Base-by-base conservation (phyloP, 2,888 invertebrate genomes). In the Philereme vetulata region DNA sequence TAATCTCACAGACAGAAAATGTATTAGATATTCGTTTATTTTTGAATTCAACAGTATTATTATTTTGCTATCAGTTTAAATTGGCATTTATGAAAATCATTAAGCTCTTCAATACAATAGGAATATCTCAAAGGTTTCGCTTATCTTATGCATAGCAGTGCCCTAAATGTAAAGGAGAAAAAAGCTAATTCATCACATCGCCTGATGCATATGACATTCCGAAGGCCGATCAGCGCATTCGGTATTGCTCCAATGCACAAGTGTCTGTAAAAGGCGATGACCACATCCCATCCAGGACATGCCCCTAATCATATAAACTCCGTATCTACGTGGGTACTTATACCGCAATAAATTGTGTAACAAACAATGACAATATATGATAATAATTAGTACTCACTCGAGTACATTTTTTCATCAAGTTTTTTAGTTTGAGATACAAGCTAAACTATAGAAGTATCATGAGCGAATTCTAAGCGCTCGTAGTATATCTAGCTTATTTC, bases 201-300 rank as follows among this genome's bases (percentile, higher is more conserved):
- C 54, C 62, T 55, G 57, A 54, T 61, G 53, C 66, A 66, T 65
- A 66, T 63, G 60, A 60, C 64, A 61, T 61, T 62, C 64, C 64
- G 62, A 61, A 53, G 59, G 42, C 62, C 56, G 60, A 64, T 63
- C 60, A 63, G 44, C 66, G 62, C 47, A 67, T 70, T 70, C 62
- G 65, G 70, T 59, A 66, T 57, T 61, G 65, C 51, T 57, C 62
- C 65, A 65, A 65, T 66, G 58, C 60, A 53, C 60, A 38, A 49
- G 49, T 44, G 53, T 55, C 67, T 67, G 54, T 64, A 70, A 48
- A 70, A 60, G 69, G 70, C 10, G 35, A 46, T 43, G 65, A 52
- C 67, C 58, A 66, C 66, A 60, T 70, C 66, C 65, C 63, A 57
- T 62, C 60, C 59, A 62, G 49, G 55, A 52, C 52, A 56, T 56